A percentile compares a stretch with the other conserved stretches of the same genome.
These are phyloP conservation scores for Drosophila austrosaltans DNA, from an alignment of 2,888 invertebrate species.

Conservation along the genomic window DNA sequence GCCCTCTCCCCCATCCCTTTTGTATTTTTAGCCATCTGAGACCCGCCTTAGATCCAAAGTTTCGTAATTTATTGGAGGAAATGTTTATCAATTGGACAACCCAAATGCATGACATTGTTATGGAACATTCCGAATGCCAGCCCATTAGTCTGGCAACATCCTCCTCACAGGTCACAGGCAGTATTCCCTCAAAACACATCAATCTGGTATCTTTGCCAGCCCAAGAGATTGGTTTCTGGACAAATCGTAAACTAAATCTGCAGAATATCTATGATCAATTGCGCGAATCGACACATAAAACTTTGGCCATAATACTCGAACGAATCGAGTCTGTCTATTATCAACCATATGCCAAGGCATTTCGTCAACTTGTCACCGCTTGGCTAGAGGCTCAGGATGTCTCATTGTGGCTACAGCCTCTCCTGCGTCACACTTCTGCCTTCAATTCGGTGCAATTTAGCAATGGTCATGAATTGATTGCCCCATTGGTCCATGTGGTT, in stretches of 20 bases:
- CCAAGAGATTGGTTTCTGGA: slow-evolving; percentile 93
- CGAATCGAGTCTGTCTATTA: slow-evolving; percentile 91
- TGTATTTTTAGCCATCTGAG: slow-evolving; percentile 55
- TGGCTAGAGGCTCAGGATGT: slow-evolving; percentile 94
- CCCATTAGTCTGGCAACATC: slow-evolving; percentile 30
- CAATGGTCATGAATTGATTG: slow-evolving; percentile 86
- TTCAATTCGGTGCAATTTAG: slow-evolving; percentile 90
- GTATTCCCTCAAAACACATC: slow-evolving; percentile 40
- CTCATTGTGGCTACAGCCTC: slow-evolving; percentile 90
- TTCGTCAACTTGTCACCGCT: slow-evolving; percentile 89
- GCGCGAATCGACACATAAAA: slow-evolving; percentile 90
- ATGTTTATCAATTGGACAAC: slow-evolving; percentile 94
- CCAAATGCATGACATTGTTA: slow-evolving; percentile 86
- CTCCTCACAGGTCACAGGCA: background rate
- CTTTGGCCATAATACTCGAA: slow-evolving; percentile 92
- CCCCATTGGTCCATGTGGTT: slow-evolving; percentile 91
- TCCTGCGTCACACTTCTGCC: slow-evolving; percentile 84
- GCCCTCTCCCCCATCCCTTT: background rate
- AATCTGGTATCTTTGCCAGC: slow-evolving; percentile 84
- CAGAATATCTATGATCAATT: slow-evolving; percentile 95
- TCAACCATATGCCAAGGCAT: slow-evolving; percentile 90
- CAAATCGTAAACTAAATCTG: slow-evolving; percentile 90
- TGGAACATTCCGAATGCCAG: slow-evolving; percentile 72
- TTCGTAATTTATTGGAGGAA: slow-evolving; percentile 90
- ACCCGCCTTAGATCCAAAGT: slow-evolving; percentile 71